Evolutionary conservation across 2,888 invertebrate genomes (phyloP), one percentile per base, ranked within the genome.

Genomic region (Orthosia gracilis): DNA sequence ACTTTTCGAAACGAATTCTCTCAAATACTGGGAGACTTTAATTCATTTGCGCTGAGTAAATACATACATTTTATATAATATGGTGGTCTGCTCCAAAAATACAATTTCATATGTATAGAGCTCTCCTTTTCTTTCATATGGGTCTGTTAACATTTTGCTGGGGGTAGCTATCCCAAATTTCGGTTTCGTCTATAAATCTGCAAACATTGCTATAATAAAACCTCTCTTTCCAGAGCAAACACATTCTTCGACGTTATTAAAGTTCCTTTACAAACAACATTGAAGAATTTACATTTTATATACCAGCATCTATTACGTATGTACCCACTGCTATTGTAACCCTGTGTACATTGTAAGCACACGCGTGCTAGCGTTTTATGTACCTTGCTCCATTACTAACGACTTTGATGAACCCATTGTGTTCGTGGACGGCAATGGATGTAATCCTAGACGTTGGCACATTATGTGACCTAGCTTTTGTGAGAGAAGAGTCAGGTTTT

Each of bases 401-500:
- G 61, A 65, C 70, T 57, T 79, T 80, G 65, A 83, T 84, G 76
- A 57, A 31, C 54, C 75, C 64, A 81, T 81, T 81, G 81, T 83
- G 26, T 67, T 68, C 57, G 49, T 52, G 59, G n/a, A 69, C 58
- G 49, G 40, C 74, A 69, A 59, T 83, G 74, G 55, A 70, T 68
- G 84, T 70, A 80, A 82, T 71, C 70, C 70, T 62, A 80, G 61
- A 78, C 18, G 55, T 68, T 72, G n/a, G 47, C n/a, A 67, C 57
- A 52, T 31, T 31, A 31, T 23, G 18, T 57, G 31, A 66, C 21
- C 15, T 61, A 12, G 47, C 54, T 65, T 61, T 63, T 65, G 67
- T 67, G 57, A 58, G 55, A 57, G 9, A 66, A 50, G 52, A 52
- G 23, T 50, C 74, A 21, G 47, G 47, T 61, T 55, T 55, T 26